Evolutionary conservation across 1,140 invertebrate genomes (phyloP).

Genomic region (Pemphigus obesinymphae): DNA sequence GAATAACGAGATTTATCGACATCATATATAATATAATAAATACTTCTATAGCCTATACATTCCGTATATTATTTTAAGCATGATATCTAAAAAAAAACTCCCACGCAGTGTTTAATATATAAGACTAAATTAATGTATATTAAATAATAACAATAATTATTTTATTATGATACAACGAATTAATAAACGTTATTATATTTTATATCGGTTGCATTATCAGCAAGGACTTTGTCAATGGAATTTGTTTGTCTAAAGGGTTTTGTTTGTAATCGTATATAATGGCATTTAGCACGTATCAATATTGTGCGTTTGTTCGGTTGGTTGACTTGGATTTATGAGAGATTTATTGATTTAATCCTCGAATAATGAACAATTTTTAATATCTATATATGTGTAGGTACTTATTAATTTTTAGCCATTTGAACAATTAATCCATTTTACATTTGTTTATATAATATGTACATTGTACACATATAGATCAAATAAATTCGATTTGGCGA

Average conservation of each 20-base stretch:
- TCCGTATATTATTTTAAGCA: background rate
- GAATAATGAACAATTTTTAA: background rate
- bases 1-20: background rate
- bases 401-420: background rate
- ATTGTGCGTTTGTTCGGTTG: background rate
- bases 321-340: background rate
- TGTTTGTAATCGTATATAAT: background rate
- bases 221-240: constrained; percentile 3
- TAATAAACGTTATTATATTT: background rate
- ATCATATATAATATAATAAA: background rate
- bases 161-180: background rate
- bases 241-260: constrained; percentile 1
- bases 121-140: background rate
- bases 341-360: background rate
- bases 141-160: background rate
- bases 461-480: background rate
- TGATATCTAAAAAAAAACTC: background rate
- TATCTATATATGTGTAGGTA: background rate
- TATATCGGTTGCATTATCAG: background rate
- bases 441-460: background rate
- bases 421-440: background rate
- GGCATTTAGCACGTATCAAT: constrained; percentile 7
- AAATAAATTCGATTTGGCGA: background rate
- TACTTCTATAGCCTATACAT: background rate
- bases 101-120: background rate